Base-by-base conservation (phyloP, 2,888 invertebrate genomes). In the Conchocele bisecta region DNA sequence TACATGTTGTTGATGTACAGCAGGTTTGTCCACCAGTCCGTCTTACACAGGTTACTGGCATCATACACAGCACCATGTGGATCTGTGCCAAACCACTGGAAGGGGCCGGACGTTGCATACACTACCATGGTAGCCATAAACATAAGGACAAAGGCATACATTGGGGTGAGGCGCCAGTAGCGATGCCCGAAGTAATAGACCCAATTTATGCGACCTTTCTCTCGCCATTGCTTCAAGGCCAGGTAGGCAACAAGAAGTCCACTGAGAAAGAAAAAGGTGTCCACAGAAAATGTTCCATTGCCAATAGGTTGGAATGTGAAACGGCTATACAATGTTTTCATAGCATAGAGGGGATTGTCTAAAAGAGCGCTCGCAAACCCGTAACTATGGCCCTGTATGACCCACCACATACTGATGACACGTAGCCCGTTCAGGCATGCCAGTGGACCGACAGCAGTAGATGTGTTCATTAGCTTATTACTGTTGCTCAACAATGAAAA, bases 341-440 rank as follows among this genome's bases (percentile, higher is more conserved):
- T 24, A 22, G 67, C 48, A 15, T 54, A 57, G 0, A 64, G 9
- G 5, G 60, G n/a, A 48, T 83, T 81, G 35, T 68, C 75, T 66
- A 65, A 13, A 67, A 60, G 42, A 0, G 51, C 17, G 15, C 13
- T 42, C 2, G 35, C 44, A 51, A 79, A 76, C 20, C 22, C 51
- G 33, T 68, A 82, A 1, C 81, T 80, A 54, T 87, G 87, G 9
- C 87, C 86, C 26, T 85, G 80, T 11, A 88, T 85, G 24, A 87
- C 84, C 87, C 87, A 87, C 17, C n/a, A n/a, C n/a, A n/a, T n/a
- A n/a, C n/a, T n/a, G n/a, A n/a, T n/a, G n/a, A 88, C 93, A 78
- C 95, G 93, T 29, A 95, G 92, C 6, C 95, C 94, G 80, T 95
- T 94, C 68, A 95, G 93, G 85, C 95, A 94, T 41, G 93, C 92